Conservation (phyloP, 1,140 invertebrate genomes). For the Ganaspis sp. region DNA sequence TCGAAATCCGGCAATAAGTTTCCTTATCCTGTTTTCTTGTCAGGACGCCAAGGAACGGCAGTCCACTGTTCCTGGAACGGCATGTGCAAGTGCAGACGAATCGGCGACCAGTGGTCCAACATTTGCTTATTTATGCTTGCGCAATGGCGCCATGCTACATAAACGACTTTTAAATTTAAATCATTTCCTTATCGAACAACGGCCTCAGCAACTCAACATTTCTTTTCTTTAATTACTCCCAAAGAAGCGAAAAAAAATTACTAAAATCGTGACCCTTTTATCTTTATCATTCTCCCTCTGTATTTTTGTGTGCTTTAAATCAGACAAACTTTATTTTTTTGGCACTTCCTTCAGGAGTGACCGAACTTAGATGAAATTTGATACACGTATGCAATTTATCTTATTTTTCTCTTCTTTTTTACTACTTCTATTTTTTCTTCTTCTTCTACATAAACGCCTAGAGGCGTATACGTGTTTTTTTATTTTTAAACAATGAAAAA, state of each 20-base stretch:
- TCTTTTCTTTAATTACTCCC: too few species aligned
- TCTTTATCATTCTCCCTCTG: not conserved
- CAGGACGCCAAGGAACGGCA: constrained; percentile 34
- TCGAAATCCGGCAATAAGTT: constrained; percentile 48
- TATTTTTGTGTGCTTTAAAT: too few species aligned
- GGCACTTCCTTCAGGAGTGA: too few species aligned
- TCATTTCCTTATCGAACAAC: not conserved
- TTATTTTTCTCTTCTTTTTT: too few species aligned
- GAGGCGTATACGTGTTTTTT: too few species aligned
- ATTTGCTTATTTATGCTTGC: constrained; percentile 7
- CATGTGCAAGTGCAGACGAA: constrained; percentile 38
- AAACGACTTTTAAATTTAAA: not conserved
- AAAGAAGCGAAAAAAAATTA: not conserved
- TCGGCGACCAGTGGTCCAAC: constrained; percentile 38
- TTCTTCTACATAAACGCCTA: too few species aligned
- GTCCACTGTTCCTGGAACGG: constrained; percentile 35
- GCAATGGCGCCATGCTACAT: constrained; percentile 43
- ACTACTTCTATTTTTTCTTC: too few species aligned
- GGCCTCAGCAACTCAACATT: too few species aligned
- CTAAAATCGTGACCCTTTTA: not conserved
- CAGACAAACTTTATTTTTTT: too few species aligned
- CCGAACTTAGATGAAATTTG: too few species aligned
- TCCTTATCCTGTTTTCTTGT: constrained; percentile 54
- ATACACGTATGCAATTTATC: too few species aligned
- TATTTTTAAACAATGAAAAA: too few species aligned